Conservation (phyloP, 92 coral and sea anemone genomes). For the Scolanthus callimorphus region DNA sequence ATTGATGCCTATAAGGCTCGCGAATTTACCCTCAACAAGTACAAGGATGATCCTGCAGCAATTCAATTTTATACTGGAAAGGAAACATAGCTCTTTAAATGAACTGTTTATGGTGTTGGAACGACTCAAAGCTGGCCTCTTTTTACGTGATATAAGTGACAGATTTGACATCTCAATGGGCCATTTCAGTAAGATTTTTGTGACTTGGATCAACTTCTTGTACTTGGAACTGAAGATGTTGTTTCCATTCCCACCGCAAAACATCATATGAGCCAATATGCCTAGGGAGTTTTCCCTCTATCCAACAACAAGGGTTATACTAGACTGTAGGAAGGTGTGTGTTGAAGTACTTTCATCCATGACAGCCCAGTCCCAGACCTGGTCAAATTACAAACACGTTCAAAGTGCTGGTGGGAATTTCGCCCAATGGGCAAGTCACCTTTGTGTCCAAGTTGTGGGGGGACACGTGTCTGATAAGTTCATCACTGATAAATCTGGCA, state of each 20-base stretch:
- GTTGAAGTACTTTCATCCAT: constrained; percentile 53
- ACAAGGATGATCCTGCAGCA: constrained; percentile 34
- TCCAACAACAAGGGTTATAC: constrained; percentile 28
- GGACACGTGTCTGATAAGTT: no score
- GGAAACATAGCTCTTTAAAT: constrained; percentile 20
- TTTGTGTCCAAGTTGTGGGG: constrained; percentile 53
- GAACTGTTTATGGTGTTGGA: constrained; percentile 49
- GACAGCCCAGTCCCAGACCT: constrained; percentile 50
- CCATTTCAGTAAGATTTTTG: constrained; percentile 26
- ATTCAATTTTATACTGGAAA: constrained; percentile 49
- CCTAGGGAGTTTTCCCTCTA: constrained; percentile 41
- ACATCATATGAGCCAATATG: constrained; percentile 30
- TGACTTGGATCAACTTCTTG: constrained; percentile 43
- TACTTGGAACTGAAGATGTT: constrained; percentile 21
- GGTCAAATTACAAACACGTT: constrained; percentile 52
- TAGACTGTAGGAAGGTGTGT: constrained; percentile 42
- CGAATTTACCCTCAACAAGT: constrained; percentile 36
- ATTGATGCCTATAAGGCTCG: constrained; percentile 33
- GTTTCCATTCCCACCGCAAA: constrained; percentile 51
- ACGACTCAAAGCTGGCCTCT: constrained; percentile 42
- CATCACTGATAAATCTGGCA: no score
- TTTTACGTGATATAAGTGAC: constrained; percentile 33
- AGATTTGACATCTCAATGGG: constrained; percentile 35
- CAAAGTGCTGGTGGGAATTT: constrained; percentile 39
- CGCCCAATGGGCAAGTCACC: constrained; percentile 49